Evolutionary conservation across 2,797 vertebrate species (phyloP).

Genomic region (Fistularia tabacaria): DNA sequence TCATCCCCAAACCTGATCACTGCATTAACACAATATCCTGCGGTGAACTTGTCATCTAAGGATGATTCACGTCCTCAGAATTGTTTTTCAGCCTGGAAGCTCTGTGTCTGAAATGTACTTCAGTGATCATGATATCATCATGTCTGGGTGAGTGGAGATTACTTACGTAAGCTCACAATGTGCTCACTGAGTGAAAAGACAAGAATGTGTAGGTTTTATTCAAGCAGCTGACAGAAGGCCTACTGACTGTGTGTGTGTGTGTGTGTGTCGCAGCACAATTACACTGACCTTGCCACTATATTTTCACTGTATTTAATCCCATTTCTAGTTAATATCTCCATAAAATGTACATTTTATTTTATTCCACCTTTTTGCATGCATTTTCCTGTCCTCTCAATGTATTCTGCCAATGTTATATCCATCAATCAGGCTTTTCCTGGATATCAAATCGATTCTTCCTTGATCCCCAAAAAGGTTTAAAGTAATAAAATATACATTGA

Average conservation of each 20-base stretch:
- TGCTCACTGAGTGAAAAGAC: background rate
- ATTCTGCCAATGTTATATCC: too few relatives aligned
- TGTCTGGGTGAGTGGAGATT: constrained; percentile 14
- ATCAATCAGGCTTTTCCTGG: too few relatives aligned
- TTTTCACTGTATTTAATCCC: too few relatives aligned
- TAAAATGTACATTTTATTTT: too few relatives aligned
- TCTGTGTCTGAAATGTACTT: constrained; percentile 1
- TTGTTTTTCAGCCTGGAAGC: constrained; percentile 13
- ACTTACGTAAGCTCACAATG: constrained; percentile 16
- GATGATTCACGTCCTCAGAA: constrained; percentile 16
- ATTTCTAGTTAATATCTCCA: too few relatives aligned
- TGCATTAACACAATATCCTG: background rate
- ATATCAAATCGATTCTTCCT: too few relatives aligned
- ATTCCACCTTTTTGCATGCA: too few relatives aligned
- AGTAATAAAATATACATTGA: too few relatives aligned
- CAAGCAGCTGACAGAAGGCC: background rate
- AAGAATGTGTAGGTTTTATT: constrained; percentile 5
- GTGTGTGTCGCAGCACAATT: too few relatives aligned
- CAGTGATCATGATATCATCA: constrained; percentile 13
- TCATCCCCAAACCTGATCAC: background rate
- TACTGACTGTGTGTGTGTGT: background rate
- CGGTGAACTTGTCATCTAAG: constrained; percentile 2
- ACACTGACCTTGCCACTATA: too few relatives aligned
- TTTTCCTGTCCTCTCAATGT: too few relatives aligned
- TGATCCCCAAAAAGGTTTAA: too few relatives aligned